These are phyloP conservation scores for Lochmaea capreae DNA, from an alignment of 2,888 invertebrate genomes.

Conservation along the genomic window DNA sequence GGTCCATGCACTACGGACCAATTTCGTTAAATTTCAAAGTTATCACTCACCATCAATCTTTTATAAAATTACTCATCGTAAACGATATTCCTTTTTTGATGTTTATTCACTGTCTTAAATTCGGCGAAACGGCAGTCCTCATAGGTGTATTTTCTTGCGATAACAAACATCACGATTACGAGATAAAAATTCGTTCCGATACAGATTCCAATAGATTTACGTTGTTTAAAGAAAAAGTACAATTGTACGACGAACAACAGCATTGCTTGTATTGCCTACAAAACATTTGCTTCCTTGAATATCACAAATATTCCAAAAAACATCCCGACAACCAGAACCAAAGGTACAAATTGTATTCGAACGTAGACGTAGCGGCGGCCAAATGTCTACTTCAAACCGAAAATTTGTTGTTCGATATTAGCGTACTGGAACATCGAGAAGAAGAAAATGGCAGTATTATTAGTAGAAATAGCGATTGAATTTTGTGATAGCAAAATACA, in stretches of 20 bases:
- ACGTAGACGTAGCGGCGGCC: slow-evolving; percentile 37
- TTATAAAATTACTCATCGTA: slow-evolving; percentile 41
- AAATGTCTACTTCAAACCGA: slow-evolving; percentile 42
- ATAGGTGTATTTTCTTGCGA: slow-evolving; percentile 44
- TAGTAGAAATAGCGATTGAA: slow-evolving; percentile 32
- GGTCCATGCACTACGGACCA: slow-evolving; percentile 36
- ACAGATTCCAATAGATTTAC: slow-evolving; percentile 31
- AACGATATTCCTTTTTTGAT: slow-evolving; percentile 42
- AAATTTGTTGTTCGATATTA: slow-evolving; percentile 41
- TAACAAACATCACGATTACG: slow-evolving; percentile 35
- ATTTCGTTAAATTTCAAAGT: slow-evolving; percentile 35
- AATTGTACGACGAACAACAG: slow-evolving; percentile 41
- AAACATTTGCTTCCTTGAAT: slow-evolving; percentile 41
- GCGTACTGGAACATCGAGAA: slow-evolving; percentile 24
- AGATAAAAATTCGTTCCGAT: slow-evolving; percentile 41
- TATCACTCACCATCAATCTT: slow-evolving; percentile 42
- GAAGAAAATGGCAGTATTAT: slow-evolving; percentile 33
- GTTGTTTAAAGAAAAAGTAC: slow-evolving; percentile 38
- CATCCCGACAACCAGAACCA: slow-evolving; percentile 39
- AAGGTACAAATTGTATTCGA: slow-evolving; percentile 43
- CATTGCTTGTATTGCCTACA: slow-evolving; percentile 47
- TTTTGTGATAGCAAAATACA: slow-evolving; percentile 12
- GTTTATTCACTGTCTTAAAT: slow-evolving; percentile 42
- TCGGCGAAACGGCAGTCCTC: slow-evolving; percentile 41
- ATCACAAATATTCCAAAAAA: slow-evolving; percentile 41